phyloP scores from a whole-genome alignment of 2,888 invertebrate genomes.

The Hirtodrosophila trivittata region DNA sequence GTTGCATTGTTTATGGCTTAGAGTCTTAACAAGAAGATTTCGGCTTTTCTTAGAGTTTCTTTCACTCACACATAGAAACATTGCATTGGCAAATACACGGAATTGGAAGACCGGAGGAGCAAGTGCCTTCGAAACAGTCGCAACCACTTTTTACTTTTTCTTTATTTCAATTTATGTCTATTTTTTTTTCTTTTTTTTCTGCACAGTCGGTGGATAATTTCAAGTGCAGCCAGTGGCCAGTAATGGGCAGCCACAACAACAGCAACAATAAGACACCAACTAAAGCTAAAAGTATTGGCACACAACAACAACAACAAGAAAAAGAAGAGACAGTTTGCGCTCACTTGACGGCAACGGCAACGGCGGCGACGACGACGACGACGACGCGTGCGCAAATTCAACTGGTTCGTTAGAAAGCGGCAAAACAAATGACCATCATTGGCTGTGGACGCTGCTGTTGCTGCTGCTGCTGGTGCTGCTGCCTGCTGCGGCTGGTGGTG shows the following conservation, averaged over 20 bases:
- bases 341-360: slow-evolving; percentile 44
- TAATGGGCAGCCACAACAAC: slow-evolving; percentile 23
- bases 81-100: slow-evolving; percentile 4
- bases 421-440: slow-evolving; percentile 75
- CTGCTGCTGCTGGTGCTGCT: slow-evolving; percentile 12
- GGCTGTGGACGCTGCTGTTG: slow-evolving; percentile 33
- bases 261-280: slow-evolving; percentile 18
- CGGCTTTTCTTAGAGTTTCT: slow-evolving; percentile 6
- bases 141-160: slow-evolving; percentile 39
- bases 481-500: slow-evolving; percentile 32
- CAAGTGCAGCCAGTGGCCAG: slow-evolving; percentile 46
- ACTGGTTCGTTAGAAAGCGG: slow-evolving; percentile 79
- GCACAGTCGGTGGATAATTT: slow-evolving; percentile 33
- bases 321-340: slow-evolving; percentile 29
- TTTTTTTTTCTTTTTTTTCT: slow-evolving; percentile 5
- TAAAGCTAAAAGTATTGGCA: slow-evolving; percentile 3
- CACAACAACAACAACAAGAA: slow-evolving; percentile 18
- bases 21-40: not conserved
- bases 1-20: too few relatives aligned
- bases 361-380: slow-evolving; percentile 23
- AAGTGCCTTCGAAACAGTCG: slow-evolving; percentile 19
- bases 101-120: slow-evolving; percentile 11
- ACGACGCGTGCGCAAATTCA: slow-evolving; percentile 76
- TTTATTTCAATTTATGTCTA: slow-evolving; percentile 21
- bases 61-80: not conserved